Evolutionary conservation across 2,797 vertebrate genomes (phyloP).

Genomic region (Tragelaphus oryx): DNA sequence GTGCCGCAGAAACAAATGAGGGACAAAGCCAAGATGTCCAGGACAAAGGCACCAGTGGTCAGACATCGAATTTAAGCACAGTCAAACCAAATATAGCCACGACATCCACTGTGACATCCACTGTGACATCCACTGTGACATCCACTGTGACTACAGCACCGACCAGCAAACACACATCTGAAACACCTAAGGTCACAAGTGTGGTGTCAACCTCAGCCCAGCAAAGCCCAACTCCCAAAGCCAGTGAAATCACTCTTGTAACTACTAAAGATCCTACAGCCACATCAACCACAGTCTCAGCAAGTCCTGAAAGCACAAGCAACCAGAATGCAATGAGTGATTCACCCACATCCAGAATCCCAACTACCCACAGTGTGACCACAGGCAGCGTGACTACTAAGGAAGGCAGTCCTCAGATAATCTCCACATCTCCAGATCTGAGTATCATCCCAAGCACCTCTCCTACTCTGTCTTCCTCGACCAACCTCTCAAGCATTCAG

Average conservation of each 20-base stretch:
- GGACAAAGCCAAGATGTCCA: too few species aligned
- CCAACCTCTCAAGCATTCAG: rapidly evolving
- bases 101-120: rapidly evolving
- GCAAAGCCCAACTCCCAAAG: rapidly evolving
- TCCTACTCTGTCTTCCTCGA: rapidly evolving
- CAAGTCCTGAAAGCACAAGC: rapidly evolving
- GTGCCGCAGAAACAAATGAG: rapidly evolving
- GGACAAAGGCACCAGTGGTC: too few species aligned
- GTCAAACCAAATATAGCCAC: rapidly evolving
- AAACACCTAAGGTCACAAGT: rapidly evolving
- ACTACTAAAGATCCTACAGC: rapidly evolving
- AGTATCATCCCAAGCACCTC: rapidly evolving
- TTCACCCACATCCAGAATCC: rapidly evolving
- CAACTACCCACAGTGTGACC: rapidly evolving
- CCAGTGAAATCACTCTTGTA: rapidly evolving
- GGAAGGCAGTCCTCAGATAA: rapidly evolving
- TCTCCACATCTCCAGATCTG: rapidly evolving
- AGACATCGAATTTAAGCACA: rapidly evolving
- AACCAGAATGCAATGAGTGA: rapidly evolving
- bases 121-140: rapidly evolving
- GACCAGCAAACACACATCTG: rapidly evolving
- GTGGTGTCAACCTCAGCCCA: rapidly evolving
- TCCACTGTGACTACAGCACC: rapidly evolving
- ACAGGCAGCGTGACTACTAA: rapidly evolving
- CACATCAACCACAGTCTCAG: rapidly evolving